These are phyloP conservation scores for Theonella swinhoei DNA, from an alignment of 37 sponge, comb jelly and placozoan genomes.

Conservation along the genomic window DNA sequence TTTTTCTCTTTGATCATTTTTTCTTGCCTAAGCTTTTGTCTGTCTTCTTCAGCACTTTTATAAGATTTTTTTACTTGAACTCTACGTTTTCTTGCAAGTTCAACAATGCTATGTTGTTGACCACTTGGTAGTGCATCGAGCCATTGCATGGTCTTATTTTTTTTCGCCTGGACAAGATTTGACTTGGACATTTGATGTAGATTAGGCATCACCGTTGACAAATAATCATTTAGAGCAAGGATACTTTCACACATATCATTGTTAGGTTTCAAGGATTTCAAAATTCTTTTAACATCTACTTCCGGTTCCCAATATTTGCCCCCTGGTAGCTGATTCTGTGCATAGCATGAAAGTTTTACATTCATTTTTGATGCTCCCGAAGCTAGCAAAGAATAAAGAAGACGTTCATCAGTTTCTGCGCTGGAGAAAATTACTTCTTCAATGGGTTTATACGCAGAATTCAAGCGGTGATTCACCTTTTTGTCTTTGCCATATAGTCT, in stretches of 20 bases:
- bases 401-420: constrained; percentile 14
- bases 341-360: constrained; percentile 48
- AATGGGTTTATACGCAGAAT: neutral
- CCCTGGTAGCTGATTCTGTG: constrained; percentile 56
- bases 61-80: constrained; percentile 24
- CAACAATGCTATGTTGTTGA: constrained; percentile 27
- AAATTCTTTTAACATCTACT: constrained; percentile 13
- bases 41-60: constrained; percentile 22
- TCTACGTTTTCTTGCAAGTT: constrained; percentile 32
- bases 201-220: constrained; percentile 45
- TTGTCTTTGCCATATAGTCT: constrained; percentile 46
- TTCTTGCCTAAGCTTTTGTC: neutral
- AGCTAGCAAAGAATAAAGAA: constrained; percentile 25
- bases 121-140: constrained; percentile 21
- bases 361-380: constrained; percentile 51
- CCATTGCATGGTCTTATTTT: constrained; percentile 56
- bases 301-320: constrained; percentile 63
- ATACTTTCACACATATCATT: constrained; percentile 64
- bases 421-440: constrained; percentile 13
- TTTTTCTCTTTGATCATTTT: constrained; percentile 35
- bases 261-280: constrained; percentile 39
- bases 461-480: constrained; percentile 29
- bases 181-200: constrained; percentile 41
- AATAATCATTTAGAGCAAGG: constrained; percentile 61
- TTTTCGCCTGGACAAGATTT: constrained; percentile 53